Evolutionary conservation across 2,797 vertebrate genomes (phyloP).

Genomic region (Setipinna tenuifilis): DNA sequence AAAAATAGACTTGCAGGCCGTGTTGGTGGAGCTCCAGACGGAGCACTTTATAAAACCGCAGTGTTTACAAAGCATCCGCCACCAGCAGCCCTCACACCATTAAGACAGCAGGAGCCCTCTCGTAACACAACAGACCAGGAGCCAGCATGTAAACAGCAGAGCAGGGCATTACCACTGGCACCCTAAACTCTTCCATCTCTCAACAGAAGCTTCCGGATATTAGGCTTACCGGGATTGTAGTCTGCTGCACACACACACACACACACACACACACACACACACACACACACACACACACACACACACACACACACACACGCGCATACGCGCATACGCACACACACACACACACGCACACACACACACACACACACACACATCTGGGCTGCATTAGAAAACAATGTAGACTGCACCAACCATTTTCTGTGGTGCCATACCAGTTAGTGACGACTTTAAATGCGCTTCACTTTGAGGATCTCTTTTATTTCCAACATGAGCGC

Average conservation of each 20-base stretch:
- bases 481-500: neutral
- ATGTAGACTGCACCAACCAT: neutral
- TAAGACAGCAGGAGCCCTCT: conserved; percentile 14
- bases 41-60: conserved; percentile 13
- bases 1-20: conserved; percentile 31
- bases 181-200: neutral
- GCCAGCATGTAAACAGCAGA: conserved; percentile 41
- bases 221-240: neutral
- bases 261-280: no score
- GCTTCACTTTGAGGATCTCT: neutral
- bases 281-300: no score
- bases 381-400: neutral
- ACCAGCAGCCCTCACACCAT: conserved; percentile 28
- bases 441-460: neutral
- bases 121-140: conserved; percentile 31
- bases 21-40: conserved; percentile 38
- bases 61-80: conserved; percentile 40
- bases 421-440: neutral
- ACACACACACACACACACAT: neutral
- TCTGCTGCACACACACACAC: neutral
- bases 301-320: no score
- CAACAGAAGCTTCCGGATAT: neutral
- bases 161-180: neutral
- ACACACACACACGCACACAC: no score
- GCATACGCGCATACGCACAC: no score